A percentile compares a stretch with the other conserved stretches of the same genome.
Conservation (phyloP, 2,797 vertebrate species). For the Sylvilagus floridanus region DNA sequence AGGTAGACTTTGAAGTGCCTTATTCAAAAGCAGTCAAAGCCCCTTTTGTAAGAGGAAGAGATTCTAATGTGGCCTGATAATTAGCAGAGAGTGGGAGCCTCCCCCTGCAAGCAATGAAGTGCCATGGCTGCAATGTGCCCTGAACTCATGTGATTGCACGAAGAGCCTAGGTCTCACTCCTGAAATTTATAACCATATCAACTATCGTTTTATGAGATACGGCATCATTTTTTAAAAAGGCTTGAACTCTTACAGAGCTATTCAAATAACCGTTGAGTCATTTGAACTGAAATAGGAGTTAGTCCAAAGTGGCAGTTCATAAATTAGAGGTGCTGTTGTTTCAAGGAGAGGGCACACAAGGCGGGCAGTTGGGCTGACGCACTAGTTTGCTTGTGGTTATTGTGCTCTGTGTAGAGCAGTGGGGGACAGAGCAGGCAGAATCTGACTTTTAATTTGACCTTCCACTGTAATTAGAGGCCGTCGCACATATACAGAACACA, state of each 20-base stretch:
- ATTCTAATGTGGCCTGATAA: slow-evolving; percentile 45
- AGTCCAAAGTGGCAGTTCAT: slow-evolving; percentile 72
- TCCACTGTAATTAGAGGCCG: not conserved
- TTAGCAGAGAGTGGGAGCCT: not conserved
- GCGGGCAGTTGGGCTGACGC: not conserved
- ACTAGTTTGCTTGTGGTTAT: slow-evolving; percentile 1
- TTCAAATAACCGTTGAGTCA: slow-evolving; percentile 78
- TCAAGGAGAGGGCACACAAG: slow-evolving; percentile 63
- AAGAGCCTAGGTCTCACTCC: slow-evolving; percentile 62
- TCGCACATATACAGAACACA: not conserved
- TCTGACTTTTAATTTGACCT: slow-evolving; percentile 53
- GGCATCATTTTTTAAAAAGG: slow-evolving; percentile 76
- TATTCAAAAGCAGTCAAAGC: slow-evolving; percentile 61
- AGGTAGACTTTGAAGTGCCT: slow-evolving; percentile 75
- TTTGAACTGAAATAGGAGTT: slow-evolving; percentile 77
- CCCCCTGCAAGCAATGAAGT: slow-evolving; percentile 22
- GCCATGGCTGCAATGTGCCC: slow-evolving; percentile 59
- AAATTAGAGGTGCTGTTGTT: slow-evolving; percentile 67
- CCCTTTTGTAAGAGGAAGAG: slow-evolving; percentile 64
- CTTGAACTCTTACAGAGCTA: slow-evolving; percentile 70
- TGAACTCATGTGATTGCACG: slow-evolving; percentile 38
- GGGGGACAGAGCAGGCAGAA: not conserved
- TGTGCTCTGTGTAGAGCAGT: not conserved
- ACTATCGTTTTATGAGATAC: slow-evolving; percentile 66
- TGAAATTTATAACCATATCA: slow-evolving; percentile 76